phyloP scores from a whole-genome alignment of 2,797 vertebrate species.

The Hippoglossus hippoglossus region DNA sequence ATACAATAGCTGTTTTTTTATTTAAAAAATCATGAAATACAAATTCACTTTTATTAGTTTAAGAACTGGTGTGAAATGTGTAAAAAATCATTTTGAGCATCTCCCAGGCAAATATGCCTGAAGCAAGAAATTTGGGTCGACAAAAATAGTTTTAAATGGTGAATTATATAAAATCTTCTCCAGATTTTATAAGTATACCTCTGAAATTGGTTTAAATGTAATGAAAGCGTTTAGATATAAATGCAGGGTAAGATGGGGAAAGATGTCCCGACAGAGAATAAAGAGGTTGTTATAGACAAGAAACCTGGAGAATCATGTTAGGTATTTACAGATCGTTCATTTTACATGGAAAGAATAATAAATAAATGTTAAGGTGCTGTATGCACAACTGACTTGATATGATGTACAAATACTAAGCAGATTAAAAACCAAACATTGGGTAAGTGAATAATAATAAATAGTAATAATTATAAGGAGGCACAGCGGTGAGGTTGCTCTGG shows the following conservation, averaged over 20 bases:
- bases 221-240: not conserved
- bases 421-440: too few relatives aligned
- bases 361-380: too few relatives aligned
- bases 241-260: not conserved
- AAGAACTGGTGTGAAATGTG: too few relatives aligned
- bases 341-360: too few relatives aligned
- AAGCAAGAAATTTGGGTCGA: conserved; percentile 15
- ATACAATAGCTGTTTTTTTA: not conserved
- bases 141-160: conserved; percentile 12
- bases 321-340: not conserved
- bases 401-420: too few relatives aligned
- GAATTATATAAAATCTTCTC: conserved; percentile 3
- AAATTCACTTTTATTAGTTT: not conserved
- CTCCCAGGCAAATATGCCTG: not conserved
- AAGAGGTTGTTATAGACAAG: too few relatives aligned
- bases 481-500: too few relatives aligned
- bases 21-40: not conserved
- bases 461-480: too few relatives aligned
- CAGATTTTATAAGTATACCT: not conserved
- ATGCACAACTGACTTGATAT: too few relatives aligned
- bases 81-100: not conserved
- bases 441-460: too few relatives aligned
- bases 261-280: not conserved
- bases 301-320: not conserved
- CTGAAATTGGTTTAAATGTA: conserved; percentile 1